Evolutionary conservation across 1,140 invertebrate genomes (phyloP).

Genomic region (Trichoplusia ni): DNA sequence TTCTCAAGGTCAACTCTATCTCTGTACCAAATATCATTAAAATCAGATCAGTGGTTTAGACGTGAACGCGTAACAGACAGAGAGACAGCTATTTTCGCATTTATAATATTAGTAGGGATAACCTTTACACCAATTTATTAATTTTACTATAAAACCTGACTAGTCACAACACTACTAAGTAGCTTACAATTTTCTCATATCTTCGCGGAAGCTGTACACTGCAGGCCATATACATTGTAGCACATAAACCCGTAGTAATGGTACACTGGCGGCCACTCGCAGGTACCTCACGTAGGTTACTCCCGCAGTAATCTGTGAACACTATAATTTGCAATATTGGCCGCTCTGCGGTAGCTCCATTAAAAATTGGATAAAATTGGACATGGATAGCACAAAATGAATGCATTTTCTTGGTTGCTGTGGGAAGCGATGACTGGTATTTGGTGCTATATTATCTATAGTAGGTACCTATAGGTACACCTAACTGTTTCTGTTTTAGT

Average conservation of each 20-base stretch:
- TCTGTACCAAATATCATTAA: too few relatives aligned
- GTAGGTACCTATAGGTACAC: not conserved
- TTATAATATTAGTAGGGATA: too few relatives aligned
- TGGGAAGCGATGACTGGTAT: constrained; percentile 28
- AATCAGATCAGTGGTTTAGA: too few relatives aligned
- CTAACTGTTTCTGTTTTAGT: not conserved
- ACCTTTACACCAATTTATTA: too few relatives aligned
- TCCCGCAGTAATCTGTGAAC: constrained; percentile 56
- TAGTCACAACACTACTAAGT: too few relatives aligned
- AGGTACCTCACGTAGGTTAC: constrained; percentile 47
- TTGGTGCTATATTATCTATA: not conserved
- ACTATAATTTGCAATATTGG: constrained; percentile 73
- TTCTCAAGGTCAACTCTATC: too few relatives aligned
- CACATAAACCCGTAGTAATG: not conserved
- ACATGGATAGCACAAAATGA: constrained; percentile 48
- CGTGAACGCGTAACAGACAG: too few relatives aligned
- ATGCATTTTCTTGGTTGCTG: constrained; percentile 43
- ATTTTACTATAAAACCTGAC: too few relatives aligned
- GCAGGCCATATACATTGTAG: not conserved
- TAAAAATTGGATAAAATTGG: constrained; percentile 72
- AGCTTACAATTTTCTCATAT: constrained; percentile 12
- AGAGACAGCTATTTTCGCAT: too few relatives aligned
- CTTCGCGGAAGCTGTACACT: constrained; percentile 1
- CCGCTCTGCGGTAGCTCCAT: constrained; percentile 67
- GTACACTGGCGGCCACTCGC: constrained; percentile 9